Base-by-base conservation (phyloP, 2,888 invertebrate genomes). In the Eilema caniola region DNA sequence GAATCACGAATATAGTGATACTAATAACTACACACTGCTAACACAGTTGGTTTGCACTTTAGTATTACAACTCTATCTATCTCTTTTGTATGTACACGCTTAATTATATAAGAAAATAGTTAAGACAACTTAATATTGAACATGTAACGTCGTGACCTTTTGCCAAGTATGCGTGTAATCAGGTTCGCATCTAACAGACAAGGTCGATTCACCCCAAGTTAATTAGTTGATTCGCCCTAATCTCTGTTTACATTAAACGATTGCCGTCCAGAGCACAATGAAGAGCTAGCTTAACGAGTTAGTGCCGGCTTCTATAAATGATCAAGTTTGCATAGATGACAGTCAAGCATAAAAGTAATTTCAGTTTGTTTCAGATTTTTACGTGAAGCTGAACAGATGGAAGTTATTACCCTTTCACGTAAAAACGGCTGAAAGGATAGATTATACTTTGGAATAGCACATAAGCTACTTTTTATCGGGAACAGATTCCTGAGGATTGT, bases 221-320 rank as follows among this genome's bases (percentile, higher is more conserved):
- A 68, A 63, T 68, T 62, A 68, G 37, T 63, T 25, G 33, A 41
- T 57, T 68, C 41, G 33, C 56, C 56, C 37, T 63, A 57, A 63
- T 68, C 25, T 41, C 57, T 62, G 33, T 57, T 62, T 68, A 57
- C 25, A 68, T 62, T 57, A 57, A 67, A 28, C 60, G 28, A 47
- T 61, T 47, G 47, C 47, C 61, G 28, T 31, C 25, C 12, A 28
- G 3, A 28, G 60, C 28, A 59, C 25, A 66, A 60, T 56, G 56
- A 41, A 41, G 37, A 37, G 41, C 24, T 25, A 24, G 20, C 56
- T 20, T 41, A 66, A 53, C n/a, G 53, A 64, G 64, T 28, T 64
- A 20, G 25, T 20, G 20, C 47, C 28, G 7, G 28, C 47, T 53
- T 47, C 47, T 3, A n/a, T 64, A 64, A 28, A 25, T 28, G 8